Evolutionary conservation across 2,888 invertebrate genomes (phyloP), one percentile per base, ranked within the genome.

Genomic region (Campopleginae sp.): DNA sequence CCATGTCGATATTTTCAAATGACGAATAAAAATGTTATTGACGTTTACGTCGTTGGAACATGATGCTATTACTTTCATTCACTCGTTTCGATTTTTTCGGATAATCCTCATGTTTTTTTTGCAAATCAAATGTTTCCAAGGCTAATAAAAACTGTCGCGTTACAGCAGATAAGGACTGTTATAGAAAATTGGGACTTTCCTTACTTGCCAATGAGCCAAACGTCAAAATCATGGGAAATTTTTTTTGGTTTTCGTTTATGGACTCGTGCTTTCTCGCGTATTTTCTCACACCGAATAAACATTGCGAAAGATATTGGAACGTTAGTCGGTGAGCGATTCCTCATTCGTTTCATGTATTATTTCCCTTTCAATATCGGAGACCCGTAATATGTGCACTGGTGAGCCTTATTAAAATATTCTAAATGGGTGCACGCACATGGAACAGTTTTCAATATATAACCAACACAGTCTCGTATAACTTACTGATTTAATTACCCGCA

Each of bases 401-500:
- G 46, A 46, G 6, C 14, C 58, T 14, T 58, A 14, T 14, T 46
- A 31, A 46, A 70, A 46, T 46, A 46, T 31, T 33, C 33, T 33
- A 51, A 51, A 51, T 51, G 33, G 71, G n/a, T 48, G 27, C 33
- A 44, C 71, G 44, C 51, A 33, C 27, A 51, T 71, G 71, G 31
- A 71, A 71, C 31, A 51, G 61, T 19, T 77, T 72, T 82, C 23
- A 70, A 75, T 71, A 42, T 71, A 31, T 48, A 14, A 33, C 48
- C n/a, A 0, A 48, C 71, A 27, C 19, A 17, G 17, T 71, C 51
- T 42, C 70, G 46, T 71, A 23, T 63, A 46, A 77, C 77, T 77
- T 72, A 23, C 51, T 63, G 72, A 72, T 77, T 80, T 84, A 84
- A 84, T 84, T 80, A 77, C 33, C 23, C 66, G 77, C 51, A 68